Conservation (phyloP, 2,113 vertebrate species). For the Xiphorhynchus elegans region DNA sequence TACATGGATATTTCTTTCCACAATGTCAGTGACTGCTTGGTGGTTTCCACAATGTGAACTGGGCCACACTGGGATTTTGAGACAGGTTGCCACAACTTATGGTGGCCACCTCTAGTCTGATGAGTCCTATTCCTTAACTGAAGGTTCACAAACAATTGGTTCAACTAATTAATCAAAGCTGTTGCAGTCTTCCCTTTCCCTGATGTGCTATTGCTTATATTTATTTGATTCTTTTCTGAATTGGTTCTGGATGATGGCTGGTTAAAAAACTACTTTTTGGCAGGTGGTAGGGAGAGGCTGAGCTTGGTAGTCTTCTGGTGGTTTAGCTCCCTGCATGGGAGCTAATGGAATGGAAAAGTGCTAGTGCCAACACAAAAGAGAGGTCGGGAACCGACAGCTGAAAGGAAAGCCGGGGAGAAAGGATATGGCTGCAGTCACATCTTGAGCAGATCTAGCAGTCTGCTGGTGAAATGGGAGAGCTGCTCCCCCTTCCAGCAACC, state of each 20-base stretch:
- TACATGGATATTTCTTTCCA: background rate
- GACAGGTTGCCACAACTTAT: background rate
- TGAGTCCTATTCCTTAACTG: background rate
- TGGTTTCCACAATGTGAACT: background rate
- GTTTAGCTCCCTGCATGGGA: background rate
- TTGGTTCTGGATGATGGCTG: background rate
- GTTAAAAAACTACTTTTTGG: background rate
- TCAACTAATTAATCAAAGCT: background rate
- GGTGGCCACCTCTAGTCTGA: background rate
- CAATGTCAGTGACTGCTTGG: background rate
- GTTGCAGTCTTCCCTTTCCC: background rate
- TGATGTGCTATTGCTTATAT: background rate
- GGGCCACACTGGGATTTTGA: background rate
- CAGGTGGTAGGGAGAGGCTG: background rate
- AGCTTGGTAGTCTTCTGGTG: background rate
- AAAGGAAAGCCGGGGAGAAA: background rate
- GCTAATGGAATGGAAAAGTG: background rate
- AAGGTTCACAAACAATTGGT: background rate
- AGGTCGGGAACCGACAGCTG: fast-evolving
- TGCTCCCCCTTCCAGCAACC: background rate
- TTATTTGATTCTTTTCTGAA: background rate
- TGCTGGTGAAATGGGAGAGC: background rate
- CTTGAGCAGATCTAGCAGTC: background rate
- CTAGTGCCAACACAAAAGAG: background rate
- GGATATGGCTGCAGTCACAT: background rate